phyloP scores from a whole-genome alignment of 2,797 vertebrate species.

The Esox masquinongy region DNA sequence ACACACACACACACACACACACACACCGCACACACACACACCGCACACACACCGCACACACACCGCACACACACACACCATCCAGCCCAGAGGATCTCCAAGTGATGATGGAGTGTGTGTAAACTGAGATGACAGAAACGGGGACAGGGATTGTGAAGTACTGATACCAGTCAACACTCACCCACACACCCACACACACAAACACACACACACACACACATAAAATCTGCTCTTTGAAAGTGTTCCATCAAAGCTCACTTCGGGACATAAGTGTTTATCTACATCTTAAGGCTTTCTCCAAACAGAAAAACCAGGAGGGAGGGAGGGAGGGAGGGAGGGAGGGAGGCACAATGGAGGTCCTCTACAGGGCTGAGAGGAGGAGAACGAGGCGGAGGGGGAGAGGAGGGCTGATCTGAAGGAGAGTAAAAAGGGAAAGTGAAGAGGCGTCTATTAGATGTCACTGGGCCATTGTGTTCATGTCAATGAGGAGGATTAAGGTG shows the following conservation, averaged over 20 bases:
- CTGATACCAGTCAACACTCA: slow-evolving; percentile 26
- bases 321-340: not conserved
- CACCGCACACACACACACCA: slow-evolving; percentile 14
- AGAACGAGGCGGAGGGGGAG: slow-evolving; percentile 31
- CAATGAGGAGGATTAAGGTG: slow-evolving; percentile 85
- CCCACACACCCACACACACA: slow-evolving; percentile 1
- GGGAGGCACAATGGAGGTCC: slow-evolving; percentile 32
- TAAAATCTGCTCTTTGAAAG: slow-evolving; percentile 29
- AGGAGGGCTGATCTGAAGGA: slow-evolving; percentile 51
- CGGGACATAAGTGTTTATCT: slow-evolving; percentile 46
- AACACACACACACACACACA: not conserved
- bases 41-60: not conserved
- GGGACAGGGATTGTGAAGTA: slow-evolving; percentile 45
- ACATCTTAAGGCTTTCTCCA: slow-evolving; percentile 40
- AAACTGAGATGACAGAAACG: slow-evolving; percentile 49
- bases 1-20: slow-evolving; percentile 13
- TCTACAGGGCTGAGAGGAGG: slow-evolving; percentile 17
- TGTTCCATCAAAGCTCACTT: slow-evolving; percentile 38
- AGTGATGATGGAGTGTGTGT: slow-evolving; percentile 54
- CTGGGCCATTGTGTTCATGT: slow-evolving; percentile 86
- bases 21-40: too few relatives aligned
- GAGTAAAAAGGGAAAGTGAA: slow-evolving; percentile 67
- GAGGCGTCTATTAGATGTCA: slow-evolving; percentile 84
- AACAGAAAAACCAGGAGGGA: slow-evolving; percentile 40
- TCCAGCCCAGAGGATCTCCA: slow-evolving; percentile 33